These are phyloP conservation scores for Diacarnus erythraeanus DNA, from an alignment of 37 sponge, comb jelly and placozoan species.

Conservation along the genomic window DNA sequence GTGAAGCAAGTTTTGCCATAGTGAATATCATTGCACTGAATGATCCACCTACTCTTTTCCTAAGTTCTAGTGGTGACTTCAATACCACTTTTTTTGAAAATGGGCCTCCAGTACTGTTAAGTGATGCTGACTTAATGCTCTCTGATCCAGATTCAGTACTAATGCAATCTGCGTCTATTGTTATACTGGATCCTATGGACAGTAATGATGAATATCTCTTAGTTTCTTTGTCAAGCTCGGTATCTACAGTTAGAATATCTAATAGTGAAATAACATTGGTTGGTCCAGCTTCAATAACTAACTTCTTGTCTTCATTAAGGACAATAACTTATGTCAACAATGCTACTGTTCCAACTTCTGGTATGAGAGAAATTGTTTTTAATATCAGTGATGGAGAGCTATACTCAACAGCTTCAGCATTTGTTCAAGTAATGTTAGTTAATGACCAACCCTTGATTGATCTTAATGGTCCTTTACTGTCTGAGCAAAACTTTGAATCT, in stretches of 20 bases:
- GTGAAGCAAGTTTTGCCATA: conserved; percentile 28
- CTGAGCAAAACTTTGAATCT: conserved; percentile 9
- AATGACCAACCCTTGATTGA: conserved; percentile 64
- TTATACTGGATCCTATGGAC: conserved; percentile 5
- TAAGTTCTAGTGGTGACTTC: conserved; percentile 14
- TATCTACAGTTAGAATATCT: neutral
- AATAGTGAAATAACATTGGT: neutral
- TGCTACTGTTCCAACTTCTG: conserved; percentile 50
- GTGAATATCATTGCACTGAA: conserved; percentile 49
- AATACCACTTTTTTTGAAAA: conserved; percentile 34
- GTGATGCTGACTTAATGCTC: conserved; percentile 4
- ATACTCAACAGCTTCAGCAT: conserved; percentile 16
- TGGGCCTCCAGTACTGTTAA: conserved; percentile 13
- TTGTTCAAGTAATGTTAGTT: conserved; percentile 33
- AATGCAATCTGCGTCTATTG: conserved; percentile 8
- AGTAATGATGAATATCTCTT: conserved; percentile 12
- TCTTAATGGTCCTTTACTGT: conserved; percentile 39
- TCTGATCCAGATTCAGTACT: conserved; percentile 54
- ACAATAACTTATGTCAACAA: conserved; percentile 34
- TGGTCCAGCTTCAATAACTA: conserved; percentile 30
- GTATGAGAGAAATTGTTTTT: conserved; percentile 17
- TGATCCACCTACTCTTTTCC: conserved; percentile 59
- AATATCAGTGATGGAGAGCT: conserved; percentile 55
- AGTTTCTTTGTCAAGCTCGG: neutral
- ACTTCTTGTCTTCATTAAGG: conserved; percentile 16